phyloP scores from a whole-genome alignment of 2,888 invertebrate genomes.

The Cremastinae sp. region DNA sequence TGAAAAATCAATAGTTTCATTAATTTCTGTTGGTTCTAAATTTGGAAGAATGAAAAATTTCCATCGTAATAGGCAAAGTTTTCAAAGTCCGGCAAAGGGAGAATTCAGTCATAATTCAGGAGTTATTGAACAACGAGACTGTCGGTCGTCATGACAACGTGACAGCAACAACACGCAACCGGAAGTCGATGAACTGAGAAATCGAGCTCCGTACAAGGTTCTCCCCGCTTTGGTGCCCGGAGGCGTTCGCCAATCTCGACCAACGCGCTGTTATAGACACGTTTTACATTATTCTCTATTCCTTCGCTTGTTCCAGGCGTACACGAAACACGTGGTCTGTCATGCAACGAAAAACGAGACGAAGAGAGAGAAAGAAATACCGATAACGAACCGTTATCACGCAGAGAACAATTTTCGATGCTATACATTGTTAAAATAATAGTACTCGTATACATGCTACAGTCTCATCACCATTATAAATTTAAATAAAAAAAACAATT shows the following conservation, averaged over 20 bases:
- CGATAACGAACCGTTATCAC: slow-evolving; percentile 4
- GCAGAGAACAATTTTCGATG: background rate
- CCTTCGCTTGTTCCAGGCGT: slow-evolving; percentile 3
- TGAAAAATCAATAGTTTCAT: too few relatives aligned
- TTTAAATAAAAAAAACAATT: too few relatives aligned
- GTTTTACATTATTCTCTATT: slow-evolving; percentile 30
- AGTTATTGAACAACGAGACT: slow-evolving; percentile 73
- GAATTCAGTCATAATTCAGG: slow-evolving; percentile 72
- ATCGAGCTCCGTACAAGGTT: slow-evolving; percentile 1
- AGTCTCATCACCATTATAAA: too few relatives aligned
- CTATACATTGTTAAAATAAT: too few relatives aligned
- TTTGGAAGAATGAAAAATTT: too few relatives aligned
- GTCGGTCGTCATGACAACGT: slow-evolving; percentile 74
- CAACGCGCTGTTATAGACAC: slow-evolving; percentile 7
- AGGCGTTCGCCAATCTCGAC: slow-evolving; percentile 48
- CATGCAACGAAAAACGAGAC: slow-evolving; percentile 36
- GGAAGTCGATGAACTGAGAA: slow-evolving; percentile 57
- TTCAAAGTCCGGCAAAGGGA: slow-evolving; percentile 24
- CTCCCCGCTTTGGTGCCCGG: slow-evolving; percentile 35
- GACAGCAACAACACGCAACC: slow-evolving; percentile 72
- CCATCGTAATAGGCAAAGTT: background rate
- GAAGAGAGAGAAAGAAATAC: slow-evolving; percentile 4
- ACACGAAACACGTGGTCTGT: slow-evolving; percentile 2
- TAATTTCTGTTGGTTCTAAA: too few relatives aligned
- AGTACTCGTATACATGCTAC: too few relatives aligned